Evolutionary conservation across 1,140 invertebrate genomes (phyloP).

Genomic region (Popillia japonica): DNA sequence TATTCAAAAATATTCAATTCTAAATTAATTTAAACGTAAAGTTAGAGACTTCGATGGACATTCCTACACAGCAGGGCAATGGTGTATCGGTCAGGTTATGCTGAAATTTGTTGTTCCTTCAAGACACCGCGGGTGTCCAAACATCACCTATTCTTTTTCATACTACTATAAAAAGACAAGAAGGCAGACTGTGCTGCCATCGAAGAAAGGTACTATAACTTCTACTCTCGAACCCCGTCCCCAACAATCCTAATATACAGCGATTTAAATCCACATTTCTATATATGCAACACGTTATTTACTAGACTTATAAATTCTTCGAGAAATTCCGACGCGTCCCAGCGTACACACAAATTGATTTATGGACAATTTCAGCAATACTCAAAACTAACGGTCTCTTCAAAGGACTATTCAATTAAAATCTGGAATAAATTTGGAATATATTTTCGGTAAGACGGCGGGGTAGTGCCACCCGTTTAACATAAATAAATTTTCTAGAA

Average conservation of each 20-base stretch:
- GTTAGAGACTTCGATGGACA: conserved; percentile 38
- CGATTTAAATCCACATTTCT: conserved; percentile 32
- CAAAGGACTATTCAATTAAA: conserved; percentile 34
- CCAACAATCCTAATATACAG: conserved; percentile 24
- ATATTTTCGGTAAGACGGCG: conserved; percentile 16
- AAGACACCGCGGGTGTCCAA: conserved; percentile 40
- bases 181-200: conserved; percentile 40
- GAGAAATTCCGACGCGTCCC: conserved; percentile 7
- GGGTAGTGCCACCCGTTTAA: conserved; percentile 18
- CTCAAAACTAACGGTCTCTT: conserved; percentile 5
- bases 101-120: conserved; percentile 43
- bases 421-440: conserved; percentile 34
- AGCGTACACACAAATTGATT: conserved; percentile 18
- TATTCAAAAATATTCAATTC: conserved; percentile 23
- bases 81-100: conserved; percentile 39
- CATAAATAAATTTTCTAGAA: conserved; percentile 26
- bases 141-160: conserved; percentile 43
- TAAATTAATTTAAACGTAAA: conserved; percentile 27
- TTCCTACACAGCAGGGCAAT: conserved; percentile 41
- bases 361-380: conserved; percentile 34
- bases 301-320: conserved; percentile 22
- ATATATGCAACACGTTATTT: conserved; percentile 12
- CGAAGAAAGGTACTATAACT: conserved; percentile 41
- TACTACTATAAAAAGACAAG: conserved; percentile 40
- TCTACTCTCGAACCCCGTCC: conserved; percentile 25